phyloP scores from a whole-genome alignment of 1,140 invertebrate genomes.

The Apolygus lucorum region DNA sequence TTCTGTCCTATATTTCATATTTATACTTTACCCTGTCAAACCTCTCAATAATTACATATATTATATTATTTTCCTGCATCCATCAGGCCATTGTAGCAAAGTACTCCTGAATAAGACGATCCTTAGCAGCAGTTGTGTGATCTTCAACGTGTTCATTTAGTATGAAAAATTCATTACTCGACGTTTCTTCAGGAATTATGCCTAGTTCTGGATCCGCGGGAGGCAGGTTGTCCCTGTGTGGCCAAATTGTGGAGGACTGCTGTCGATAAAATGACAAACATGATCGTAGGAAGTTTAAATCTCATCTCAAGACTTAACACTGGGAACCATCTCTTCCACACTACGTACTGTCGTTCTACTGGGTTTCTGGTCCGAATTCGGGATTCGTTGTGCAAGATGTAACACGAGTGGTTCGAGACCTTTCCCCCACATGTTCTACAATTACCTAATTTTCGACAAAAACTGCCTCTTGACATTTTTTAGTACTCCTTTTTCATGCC shows the following conservation, averaged over 20 bases:
- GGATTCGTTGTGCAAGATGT: no score
- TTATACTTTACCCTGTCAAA: no score
- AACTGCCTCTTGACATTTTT: no score
- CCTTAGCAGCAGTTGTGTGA: not conserved
- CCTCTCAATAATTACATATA: no score
- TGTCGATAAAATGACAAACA: not conserved
- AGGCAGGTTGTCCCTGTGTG: not conserved
- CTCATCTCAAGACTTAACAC: not conserved
- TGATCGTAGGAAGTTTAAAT: not conserved
- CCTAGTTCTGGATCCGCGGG: not conserved
- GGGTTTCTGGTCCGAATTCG: not conserved
- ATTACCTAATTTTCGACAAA: no score
- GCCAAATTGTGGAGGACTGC: not conserved
- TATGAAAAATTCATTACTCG: not conserved
- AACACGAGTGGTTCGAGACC: no score
- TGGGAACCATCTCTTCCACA: not conserved
- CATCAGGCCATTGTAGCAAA: no score
- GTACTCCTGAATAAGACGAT: not conserved
- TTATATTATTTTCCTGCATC: no score
- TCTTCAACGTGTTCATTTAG: not conserved
- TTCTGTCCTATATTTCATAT: no score
- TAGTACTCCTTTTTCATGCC: no score
- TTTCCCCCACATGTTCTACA: no score
- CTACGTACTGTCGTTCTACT: not conserved
- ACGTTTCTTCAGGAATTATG: not conserved